phyloP scores from a whole-genome alignment of 1,140 invertebrate species.

The Euura saliciscinereae region DNA sequence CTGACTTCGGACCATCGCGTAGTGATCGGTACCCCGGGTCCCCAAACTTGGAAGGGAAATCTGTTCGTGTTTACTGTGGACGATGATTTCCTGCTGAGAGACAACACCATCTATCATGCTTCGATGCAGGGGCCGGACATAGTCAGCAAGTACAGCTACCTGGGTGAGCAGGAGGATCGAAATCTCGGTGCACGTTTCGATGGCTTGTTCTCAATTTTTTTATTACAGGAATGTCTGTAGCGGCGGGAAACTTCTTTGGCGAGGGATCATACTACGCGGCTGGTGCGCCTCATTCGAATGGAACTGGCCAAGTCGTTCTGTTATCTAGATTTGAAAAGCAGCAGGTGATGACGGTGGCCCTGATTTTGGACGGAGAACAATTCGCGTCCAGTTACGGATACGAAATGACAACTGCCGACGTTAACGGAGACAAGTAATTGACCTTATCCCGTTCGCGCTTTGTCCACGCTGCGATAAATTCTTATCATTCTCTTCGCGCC shows the following conservation, averaged over 20 bases:
- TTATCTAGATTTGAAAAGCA: constrained; percentile 70
- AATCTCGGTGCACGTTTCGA: neutral
- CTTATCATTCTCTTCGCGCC: constrained; percentile 21
- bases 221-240: constrained; percentile 80
- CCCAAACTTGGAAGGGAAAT: constrained; percentile 87
- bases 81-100: constrained; percentile 75
- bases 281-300: constrained; percentile 85
- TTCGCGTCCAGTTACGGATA: constrained; percentile 91
- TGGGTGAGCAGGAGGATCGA: constrained; percentile 63
- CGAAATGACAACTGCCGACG: constrained; percentile 80
- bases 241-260: constrained; percentile 79
- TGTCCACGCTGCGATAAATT: constrained; percentile 12
- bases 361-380: constrained; percentile 80
- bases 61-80: constrained; percentile 80
- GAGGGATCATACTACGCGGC: constrained; percentile 73
- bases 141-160: constrained; percentile 89
- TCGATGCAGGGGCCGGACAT: constrained; percentile 71
- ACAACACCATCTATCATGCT: constrained; percentile 80
- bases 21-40: constrained; percentile 85
- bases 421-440: constrained; percentile 84
- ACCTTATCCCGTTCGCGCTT: constrained; percentile 17
- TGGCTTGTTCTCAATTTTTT: neutral
- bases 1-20: constrained; percentile 80
- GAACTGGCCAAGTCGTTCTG: constrained; percentile 85
- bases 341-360: constrained; percentile 66